Evolutionary conservation across 2,113 vertebrate genomes (phyloP).

Genomic region (Trochalopteron elliotii): DNA sequence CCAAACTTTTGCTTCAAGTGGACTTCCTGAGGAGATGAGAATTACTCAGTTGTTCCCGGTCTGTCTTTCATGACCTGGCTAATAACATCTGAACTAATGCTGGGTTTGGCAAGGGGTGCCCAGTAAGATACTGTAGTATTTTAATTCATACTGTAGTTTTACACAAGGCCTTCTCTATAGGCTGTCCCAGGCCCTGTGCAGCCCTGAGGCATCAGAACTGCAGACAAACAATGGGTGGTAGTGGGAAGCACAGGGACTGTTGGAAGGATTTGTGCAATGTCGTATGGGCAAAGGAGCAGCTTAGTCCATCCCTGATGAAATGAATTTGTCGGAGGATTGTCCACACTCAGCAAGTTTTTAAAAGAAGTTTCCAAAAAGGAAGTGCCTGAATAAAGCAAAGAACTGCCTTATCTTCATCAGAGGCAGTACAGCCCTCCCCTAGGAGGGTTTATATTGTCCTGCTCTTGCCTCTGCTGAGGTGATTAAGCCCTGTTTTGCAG

Average conservation of each 20-base stretch:
- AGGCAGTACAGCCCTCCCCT: background rate
- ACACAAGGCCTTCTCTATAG: background rate
- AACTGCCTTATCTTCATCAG: background rate
- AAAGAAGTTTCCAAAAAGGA: background rate
- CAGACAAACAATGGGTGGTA: background rate
- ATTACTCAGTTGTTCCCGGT: background rate
- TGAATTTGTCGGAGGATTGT: background rate
- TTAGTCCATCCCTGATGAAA: background rate
- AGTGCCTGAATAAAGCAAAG: background rate
- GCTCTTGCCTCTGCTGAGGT: background rate
- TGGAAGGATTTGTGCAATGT: background rate
- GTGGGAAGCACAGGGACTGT: background rate
- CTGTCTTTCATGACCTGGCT: background rate
- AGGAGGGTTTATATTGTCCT: background rate
- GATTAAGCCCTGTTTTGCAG: background rate
- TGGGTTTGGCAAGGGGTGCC: background rate
- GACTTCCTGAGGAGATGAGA: background rate
- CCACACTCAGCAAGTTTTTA: background rate
- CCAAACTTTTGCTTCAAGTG: background rate
- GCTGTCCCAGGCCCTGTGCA: background rate
- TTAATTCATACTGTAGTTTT: background rate
- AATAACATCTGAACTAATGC: background rate
- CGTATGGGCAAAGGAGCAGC: background rate
- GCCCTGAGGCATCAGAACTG: background rate
- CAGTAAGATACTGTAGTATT: background rate